phyloP scores from a whole-genome alignment of 2,113 vertebrate genomes.

The Gallinago media region DNA sequence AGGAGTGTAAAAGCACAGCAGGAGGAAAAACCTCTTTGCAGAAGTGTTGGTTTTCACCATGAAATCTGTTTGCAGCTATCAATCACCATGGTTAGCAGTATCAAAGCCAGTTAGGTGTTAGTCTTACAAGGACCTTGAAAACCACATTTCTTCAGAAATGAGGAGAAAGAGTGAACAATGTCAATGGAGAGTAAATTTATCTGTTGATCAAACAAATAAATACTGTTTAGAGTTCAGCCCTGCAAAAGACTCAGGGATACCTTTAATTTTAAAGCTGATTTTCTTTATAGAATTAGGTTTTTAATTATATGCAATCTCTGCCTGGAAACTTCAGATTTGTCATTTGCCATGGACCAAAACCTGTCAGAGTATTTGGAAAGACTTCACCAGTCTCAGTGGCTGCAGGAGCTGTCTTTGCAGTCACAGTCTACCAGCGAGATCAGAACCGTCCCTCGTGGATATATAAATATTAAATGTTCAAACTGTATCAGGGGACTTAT shows the following conservation, averaged over 20 bases:
- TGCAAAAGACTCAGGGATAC: background rate
- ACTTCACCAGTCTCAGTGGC: background rate
- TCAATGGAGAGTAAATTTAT: background rate
- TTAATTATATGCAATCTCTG: background rate
- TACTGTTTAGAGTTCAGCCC: background rate
- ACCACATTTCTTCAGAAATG: background rate
- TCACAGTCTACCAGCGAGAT: background rate
- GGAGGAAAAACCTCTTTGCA: background rate
- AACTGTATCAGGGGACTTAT: background rate
- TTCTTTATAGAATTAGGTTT: background rate
- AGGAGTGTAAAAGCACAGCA: background rate
- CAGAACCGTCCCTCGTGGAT: rapidly evolving
- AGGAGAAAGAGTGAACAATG: background rate
- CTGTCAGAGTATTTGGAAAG: background rate
- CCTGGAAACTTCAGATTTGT: background rate
- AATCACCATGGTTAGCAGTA: background rate
- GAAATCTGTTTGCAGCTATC: background rate
- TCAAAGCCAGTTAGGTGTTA: background rate
- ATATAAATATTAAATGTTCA: background rate
- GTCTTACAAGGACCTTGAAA: background rate
- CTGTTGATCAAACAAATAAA: background rate
- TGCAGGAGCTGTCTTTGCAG: constrained; percentile 1
- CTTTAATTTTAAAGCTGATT: background rate
- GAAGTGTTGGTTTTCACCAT: background rate
- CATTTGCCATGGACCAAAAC: background rate